Evolutionary conservation across 2,888 invertebrate genomes (phyloP), one percentile per base, ranked within the genome.

Genomic region (Cephus rjabovi): DNA sequence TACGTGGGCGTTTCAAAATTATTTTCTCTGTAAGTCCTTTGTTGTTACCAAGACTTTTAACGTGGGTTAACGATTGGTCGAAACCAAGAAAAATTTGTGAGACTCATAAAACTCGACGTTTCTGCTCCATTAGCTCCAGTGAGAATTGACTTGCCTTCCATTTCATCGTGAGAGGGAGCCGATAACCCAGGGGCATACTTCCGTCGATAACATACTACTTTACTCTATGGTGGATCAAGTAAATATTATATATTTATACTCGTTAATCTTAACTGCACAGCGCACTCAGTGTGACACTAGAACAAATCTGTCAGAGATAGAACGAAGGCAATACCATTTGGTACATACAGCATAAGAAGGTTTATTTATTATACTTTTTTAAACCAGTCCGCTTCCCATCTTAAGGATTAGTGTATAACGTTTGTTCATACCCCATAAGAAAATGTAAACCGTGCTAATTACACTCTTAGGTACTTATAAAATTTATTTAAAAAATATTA

Each of bases 141-240:
- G 23, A 15, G 56, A 56, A 23, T 23, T 56, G 56, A 56, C 56
- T 23, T 56, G 56, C 68, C 75, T 33, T 40, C 23, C 70, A 69
- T 80, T 80, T 69, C 74, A 69, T 31, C 73, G 70, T 34, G 56
- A 68, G 31, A 68, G 56, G 76, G 78, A 80, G 56, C 79, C 69
- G 85, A 86, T 86, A 85, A 86, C 82, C 84, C 81, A n/a, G 71
- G 56, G 75, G 68, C 76, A 76, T 73, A 76, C 80, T 81, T 81
- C 80, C 83, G 76, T 35, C 73, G 85, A 85, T 85, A 86, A 70
- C 74, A 76, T 56, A 56, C 56, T 56, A 23, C 23, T 56, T 23
- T 56, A 56, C 56, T 56, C 1, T 9, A 56, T 23, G 56, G 56
- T 56, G 9, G 56, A 56, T 56, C 23, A 23, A 56, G 6, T 56